A percentile compares a stretch with the other conserved stretches of the same genome.
These are phyloP conservation scores for Nesogale talazaci DNA, from an alignment of 2,113 vertebrate species.

Conservation along the genomic window DNA sequence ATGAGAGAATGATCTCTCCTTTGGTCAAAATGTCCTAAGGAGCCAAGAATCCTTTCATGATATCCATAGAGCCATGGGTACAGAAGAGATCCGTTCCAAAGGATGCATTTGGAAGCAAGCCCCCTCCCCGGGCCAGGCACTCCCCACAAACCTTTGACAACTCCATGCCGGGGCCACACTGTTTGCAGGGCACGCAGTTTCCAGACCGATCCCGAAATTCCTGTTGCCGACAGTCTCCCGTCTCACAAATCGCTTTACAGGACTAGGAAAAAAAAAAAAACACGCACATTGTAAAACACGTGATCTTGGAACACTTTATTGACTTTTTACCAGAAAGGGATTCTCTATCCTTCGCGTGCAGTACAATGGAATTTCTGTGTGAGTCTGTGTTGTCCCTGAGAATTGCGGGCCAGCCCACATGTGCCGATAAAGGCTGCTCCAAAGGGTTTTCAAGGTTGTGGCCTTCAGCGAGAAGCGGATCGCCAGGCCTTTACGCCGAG, in stretches of 20 bases:
- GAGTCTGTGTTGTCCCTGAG: not conserved
- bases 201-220: constrained; percentile 93
- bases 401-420: not conserved
- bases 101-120: not conserved
- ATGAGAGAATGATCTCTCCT: not conserved
- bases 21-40: constrained; percentile 8
- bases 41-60: not conserved
- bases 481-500: not conserved
- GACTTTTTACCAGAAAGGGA: constrained; percentile 31
- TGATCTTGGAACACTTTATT: too few relatives aligned
- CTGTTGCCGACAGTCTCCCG: constrained; percentile 95
- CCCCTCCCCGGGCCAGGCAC: fast-evolving
- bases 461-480: not conserved
- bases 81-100: not conserved
- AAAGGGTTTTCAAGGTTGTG: not conserved
- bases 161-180: constrained; percentile 97
- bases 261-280: constrained; percentile 81
- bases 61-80: not conserved
- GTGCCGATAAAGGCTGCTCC: not conserved
- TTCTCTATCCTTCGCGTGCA: not conserved
- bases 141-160: constrained; percentile 92
- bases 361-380: not conserved
- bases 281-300: not conserved
- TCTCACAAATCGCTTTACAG: constrained; percentile 82
- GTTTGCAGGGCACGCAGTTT: constrained; percentile 92